These are phyloP conservation scores for Mirounga angustirostris DNA, from an alignment of 2,113 vertebrate genomes.

Conservation along the genomic window DNA sequence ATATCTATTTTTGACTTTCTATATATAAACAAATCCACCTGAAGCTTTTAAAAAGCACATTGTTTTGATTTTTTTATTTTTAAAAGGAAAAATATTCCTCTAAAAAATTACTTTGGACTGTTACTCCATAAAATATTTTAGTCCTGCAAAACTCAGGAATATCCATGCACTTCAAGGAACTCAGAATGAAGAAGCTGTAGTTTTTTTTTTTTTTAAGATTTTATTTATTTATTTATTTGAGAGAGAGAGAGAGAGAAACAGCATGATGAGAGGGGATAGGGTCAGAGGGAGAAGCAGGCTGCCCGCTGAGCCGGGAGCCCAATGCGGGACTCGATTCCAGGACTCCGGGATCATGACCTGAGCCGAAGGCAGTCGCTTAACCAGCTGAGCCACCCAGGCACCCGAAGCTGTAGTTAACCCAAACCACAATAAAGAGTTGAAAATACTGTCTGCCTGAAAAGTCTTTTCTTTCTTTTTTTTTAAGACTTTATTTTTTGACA, in stretches of 20 bases:
- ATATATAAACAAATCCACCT: background rate
- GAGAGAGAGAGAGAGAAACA: too few species aligned
- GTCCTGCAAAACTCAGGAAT: background rate
- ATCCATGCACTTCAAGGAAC: background rate
- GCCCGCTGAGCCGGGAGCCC: too few species aligned
- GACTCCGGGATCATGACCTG: too few species aligned
- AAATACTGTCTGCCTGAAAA: background rate
- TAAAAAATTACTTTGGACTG: background rate
- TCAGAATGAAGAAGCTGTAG: background rate
- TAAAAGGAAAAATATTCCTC: background rate
- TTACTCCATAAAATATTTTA: background rate
- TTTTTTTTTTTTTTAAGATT: too few species aligned
- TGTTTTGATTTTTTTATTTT: background rate
- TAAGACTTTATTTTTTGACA: too few species aligned
- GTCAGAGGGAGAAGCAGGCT: too few species aligned
- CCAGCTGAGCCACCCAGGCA: too few species aligned
- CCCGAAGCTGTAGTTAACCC: background rate
- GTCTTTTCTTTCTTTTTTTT: too few species aligned
- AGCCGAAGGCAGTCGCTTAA: too few species aligned
- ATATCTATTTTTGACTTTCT: background rate
- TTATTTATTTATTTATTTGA: too few species aligned
- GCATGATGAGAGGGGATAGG: too few species aligned
- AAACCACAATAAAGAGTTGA: background rate
- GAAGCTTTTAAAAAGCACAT: background rate
- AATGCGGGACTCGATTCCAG: too few species aligned